Conservation (phyloP, 2,888 invertebrate species). For the Xanthorhoe designata region DNA sequence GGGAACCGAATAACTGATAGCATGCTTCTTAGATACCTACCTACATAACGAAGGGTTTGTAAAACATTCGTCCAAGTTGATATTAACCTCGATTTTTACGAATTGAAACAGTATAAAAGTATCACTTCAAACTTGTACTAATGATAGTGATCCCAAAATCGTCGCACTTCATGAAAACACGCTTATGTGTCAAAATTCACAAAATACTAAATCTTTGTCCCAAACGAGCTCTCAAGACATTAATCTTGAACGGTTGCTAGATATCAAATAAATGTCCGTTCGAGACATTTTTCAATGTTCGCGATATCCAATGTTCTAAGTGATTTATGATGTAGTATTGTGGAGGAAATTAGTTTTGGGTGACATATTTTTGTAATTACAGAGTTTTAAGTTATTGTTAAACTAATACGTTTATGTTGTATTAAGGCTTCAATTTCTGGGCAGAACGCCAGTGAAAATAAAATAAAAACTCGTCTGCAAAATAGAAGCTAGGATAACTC, state of each 20-base stretch:
- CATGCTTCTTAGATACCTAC: no score
- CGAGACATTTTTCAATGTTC: slow-evolving; percentile 61
- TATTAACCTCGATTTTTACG: no score
- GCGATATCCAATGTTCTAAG: slow-evolving; percentile 34
- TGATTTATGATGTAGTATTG: slow-evolving; percentile 28
- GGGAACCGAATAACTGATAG: no score
- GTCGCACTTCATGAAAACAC: slow-evolving; percentile 35
- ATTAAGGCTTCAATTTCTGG: background rate
- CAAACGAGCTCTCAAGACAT: slow-evolving; percentile 46
- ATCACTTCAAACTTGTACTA: background rate
- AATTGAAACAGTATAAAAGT: no score
- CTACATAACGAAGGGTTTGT: no score
- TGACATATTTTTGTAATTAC: background rate
- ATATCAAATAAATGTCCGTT: slow-evolving; percentile 69
- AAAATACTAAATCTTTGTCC: slow-evolving; percentile 42
- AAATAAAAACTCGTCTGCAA: slow-evolving; percentile 14
- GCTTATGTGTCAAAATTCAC: slow-evolving; percentile 32
- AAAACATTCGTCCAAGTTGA: no score
- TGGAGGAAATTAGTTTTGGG: slow-evolving; percentile 28
- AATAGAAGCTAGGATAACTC: slow-evolving; percentile 28
- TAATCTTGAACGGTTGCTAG: slow-evolving; percentile 58
- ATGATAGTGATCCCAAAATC: slow-evolving; percentile 12
- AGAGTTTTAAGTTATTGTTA: no score
- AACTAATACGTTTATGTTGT: no score
- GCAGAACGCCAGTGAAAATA: background rate